Evolutionary conservation across 2,797 vertebrate genomes (phyloP), one percentile per base, ranked within the genome.

Genomic region (Paramormyrops hopkinsi): DNA sequence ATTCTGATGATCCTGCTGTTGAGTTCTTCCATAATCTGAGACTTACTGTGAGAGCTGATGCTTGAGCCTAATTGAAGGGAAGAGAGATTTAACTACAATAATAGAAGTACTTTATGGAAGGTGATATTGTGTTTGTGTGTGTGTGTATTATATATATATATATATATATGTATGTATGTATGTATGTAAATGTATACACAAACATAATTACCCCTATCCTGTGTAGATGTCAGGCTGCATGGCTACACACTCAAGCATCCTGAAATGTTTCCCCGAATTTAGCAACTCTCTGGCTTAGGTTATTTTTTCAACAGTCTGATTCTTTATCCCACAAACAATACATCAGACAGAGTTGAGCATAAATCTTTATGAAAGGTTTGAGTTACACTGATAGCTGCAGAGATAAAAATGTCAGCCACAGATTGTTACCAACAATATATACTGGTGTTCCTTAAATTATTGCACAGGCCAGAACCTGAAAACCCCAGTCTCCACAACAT

Each of bases 291-390:
- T 12, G 2, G 22, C 59, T 29, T 65, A 65, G 62, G 3, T 33
- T 5, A 4, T 69, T 69, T 69, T 69, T 29, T 14, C 65, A 69
- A 65, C 9, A 37, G 65, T 33, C 11, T 12, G 25, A 37, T 33
- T 69, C 65, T 44, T 79, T 44, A 44, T 14, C 17, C 37, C 73
- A 79, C 73, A 41, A 79, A 44, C 37, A 41, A 79, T 41, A 44
- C 37, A 79, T 69, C 65, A 69, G 65, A 79, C 73, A 44, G 46
- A 33, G 44, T 25, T 86, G 44, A 86, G n/a, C 83, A n/a, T 17
- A 53, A 86, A 22, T 33, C 48, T 86, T 86, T 86, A 54, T 86
- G 85, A 86, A 87, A 87, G 25, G 82, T 79, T 9, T 79, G 73
- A 79, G 37, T 44, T 79, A 79, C 73, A 79, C 14, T n/a, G 73